Evolutionary conservation across 2,797 vertebrate genomes (phyloP), one percentile per base, ranked within the genome.

Genomic region (Esox masquinongy): DNA sequence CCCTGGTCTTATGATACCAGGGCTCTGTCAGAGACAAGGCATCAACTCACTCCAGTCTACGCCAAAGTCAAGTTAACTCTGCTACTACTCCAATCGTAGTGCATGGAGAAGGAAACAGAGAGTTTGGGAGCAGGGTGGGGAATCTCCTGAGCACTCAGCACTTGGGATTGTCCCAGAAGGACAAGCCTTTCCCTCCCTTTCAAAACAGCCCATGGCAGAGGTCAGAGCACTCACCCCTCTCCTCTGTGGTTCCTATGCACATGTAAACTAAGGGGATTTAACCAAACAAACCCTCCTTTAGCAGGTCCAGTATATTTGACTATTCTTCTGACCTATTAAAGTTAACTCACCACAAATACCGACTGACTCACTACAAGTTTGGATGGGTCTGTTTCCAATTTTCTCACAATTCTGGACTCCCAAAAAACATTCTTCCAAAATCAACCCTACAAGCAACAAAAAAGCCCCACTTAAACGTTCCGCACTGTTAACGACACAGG

Each of bases 331-430:
- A 59, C 34, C 50, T 39, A 68, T 39, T 34, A 90, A 91, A 91
- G 82, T 90, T 89, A 92, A 92, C 90, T 92, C 86, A 70, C 1
- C 70, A 80, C 80, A 87, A 90, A 87, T 84, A 81, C 87, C 39
- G 85, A 77, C 91, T 91, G 91, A 93, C 89, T 92, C 91, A 92
- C 88, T 93, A 89, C 88, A 86, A 89, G 86, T 83, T 89, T 91
- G 91, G 91, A 90, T 90, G 91, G 90, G 86, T 95, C 92, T 94
- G 93, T 91, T 94, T 94, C 91, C 92, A 93, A 94, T 93, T 93
- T 92, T 88, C 89, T 50, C 29, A 50, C 50, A n/a, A 71, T 74
- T 75, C 81, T 70, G 43, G 39, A 6, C 39, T 82, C 89, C 84
- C 43, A 72, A 61, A 53, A 74, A 68, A 63, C 71, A 78, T 80